Conservation (phyloP, 2,888 invertebrate genomes). For the Tenthredo notha region DNA sequence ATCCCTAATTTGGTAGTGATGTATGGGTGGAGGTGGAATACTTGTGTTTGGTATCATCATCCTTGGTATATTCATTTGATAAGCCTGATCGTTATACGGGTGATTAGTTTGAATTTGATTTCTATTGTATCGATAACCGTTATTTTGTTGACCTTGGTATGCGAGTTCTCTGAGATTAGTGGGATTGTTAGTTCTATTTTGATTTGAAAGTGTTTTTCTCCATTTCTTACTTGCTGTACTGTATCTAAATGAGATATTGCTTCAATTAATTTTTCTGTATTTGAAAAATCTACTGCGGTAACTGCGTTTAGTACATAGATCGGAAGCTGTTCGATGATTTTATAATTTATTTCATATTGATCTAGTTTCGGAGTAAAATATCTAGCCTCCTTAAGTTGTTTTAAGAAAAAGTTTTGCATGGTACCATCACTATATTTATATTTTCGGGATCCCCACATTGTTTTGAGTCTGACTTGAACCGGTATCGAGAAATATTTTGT, state of each 20-base stretch:
- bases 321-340: constrained; percentile 12
- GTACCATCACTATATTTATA: too few species aligned
- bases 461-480: too few species aligned
- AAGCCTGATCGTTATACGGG: background rate
- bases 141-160: background rate
- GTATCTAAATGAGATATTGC: constrained; percentile 55
- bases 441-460: too few species aligned
- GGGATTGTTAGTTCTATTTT: background rate
- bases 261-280: constrained; percentile 53
- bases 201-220: background rate
- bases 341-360: too few species aligned
- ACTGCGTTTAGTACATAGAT: constrained; percentile 52
- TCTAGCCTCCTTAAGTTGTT: too few species aligned
- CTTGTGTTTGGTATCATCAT: background rate
- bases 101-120: background rate
- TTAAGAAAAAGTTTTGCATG: too few species aligned
- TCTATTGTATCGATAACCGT: background rate
- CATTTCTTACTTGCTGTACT: background rate
- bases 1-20: background rate
- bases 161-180: background rate
- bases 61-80: too few species aligned
- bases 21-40: constrained; percentile 17
- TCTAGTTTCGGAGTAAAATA: too few species aligned
- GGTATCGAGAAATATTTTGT: too few species aligned
- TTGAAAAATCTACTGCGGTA: constrained; percentile 52